A percentile compares a stretch with the other conserved stretches of the same genome.
Evolutionary conservation across 2,113 vertebrate species (phyloP).

Genomic region (Pterocles orientalis): DNA sequence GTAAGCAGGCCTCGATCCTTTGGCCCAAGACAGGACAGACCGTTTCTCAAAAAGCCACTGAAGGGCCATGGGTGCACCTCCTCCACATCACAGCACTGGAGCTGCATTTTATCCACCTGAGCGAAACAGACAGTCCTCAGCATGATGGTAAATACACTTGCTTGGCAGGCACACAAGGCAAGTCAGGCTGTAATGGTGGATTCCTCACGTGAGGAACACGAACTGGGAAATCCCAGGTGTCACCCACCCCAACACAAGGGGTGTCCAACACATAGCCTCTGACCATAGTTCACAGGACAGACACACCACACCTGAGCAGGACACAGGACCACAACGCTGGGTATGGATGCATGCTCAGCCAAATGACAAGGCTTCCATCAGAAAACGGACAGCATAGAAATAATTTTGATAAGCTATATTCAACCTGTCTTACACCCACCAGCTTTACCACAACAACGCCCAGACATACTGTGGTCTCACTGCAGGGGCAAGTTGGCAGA

Average conservation of each 20-base stretch:
- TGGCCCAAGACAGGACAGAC: background rate
- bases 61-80: background rate
- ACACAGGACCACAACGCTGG: background rate
- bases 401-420: background rate
- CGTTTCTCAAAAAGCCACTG: background rate
- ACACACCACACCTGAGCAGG: background rate
- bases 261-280: background rate
- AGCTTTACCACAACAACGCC: background rate
- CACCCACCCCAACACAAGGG: background rate
- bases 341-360: background rate
- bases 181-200: background rate
- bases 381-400: background rate
- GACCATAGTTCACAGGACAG: background rate
- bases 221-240: background rate
- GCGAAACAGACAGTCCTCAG: background rate
- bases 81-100: background rate
- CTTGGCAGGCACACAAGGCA: background rate
- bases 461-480: background rate
- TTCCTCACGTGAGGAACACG: background rate
- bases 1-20: background rate
- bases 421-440: background rate
- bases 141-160: background rate
- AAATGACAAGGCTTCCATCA: background rate
- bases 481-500: background rate
- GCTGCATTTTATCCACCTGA: background rate